phyloP scores from a whole-genome alignment of 1,140 invertebrate species.

The Sipha flava region DNA sequence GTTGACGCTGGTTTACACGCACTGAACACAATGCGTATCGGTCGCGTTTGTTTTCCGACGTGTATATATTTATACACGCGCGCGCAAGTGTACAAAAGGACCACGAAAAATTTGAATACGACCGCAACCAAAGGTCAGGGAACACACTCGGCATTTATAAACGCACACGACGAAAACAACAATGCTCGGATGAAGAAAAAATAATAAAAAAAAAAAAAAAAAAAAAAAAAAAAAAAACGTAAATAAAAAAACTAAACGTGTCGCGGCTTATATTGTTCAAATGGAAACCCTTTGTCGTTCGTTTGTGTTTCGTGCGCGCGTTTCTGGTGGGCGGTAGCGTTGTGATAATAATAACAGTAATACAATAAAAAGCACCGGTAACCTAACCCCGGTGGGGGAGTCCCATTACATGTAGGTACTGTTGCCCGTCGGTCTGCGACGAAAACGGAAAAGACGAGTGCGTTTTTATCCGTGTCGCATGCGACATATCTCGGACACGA shows the following conservation, averaged over 20 bases:
- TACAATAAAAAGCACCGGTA: too few species aligned
- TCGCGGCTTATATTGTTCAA: conserved; percentile 26
- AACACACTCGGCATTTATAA: conserved; percentile 18
- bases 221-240: not conserved
- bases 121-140: conserved; percentile 30
- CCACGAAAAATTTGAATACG: conserved; percentile 33
- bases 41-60: not conserved
- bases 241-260: not conserved
- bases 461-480: too few species aligned
- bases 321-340: conserved; percentile 5
- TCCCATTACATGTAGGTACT: too few species aligned
- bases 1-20: not conserved
- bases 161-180: conserved; percentile 26
- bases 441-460: too few species aligned
- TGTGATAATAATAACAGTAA: not conserved
- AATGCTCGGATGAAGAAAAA: conserved; percentile 13
- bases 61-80: not conserved
- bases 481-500: too few species aligned
- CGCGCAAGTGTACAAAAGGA: conserved; percentile 13
- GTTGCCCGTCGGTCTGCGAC: too few species aligned
- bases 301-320: not conserved
- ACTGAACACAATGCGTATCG: conserved; percentile 1
- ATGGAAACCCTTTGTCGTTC: not conserved
- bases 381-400: too few species aligned
- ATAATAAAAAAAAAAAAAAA: not conserved